A percentile compares a stretch with the other conserved stretches of the same genome.
Conservation (phyloP, 2,888 invertebrate genomes). For the Drosophila sordidapex region DNA sequence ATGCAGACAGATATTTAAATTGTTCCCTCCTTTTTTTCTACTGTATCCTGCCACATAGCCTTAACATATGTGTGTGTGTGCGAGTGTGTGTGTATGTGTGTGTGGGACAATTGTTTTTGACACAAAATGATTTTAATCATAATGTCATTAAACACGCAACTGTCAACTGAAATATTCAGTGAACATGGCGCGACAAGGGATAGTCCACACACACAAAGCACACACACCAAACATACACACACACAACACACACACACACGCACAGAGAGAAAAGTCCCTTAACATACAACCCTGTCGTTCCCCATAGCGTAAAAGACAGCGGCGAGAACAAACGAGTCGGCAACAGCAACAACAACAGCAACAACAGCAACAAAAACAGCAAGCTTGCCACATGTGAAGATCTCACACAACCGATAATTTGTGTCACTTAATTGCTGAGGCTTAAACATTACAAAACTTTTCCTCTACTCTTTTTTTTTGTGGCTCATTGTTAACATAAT, state of each 20-base stretch:
- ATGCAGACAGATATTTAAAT: conserved; percentile 22
- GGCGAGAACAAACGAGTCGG: conserved; percentile 51
- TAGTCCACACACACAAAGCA: conserved; percentile 30
- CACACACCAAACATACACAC: background rate
- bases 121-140: conserved; percentile 79
- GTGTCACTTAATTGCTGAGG: conserved; percentile 76
- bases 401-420: conserved; percentile 72
- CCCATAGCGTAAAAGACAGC: conserved; percentile 35
- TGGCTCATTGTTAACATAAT: conserved; percentile 73
- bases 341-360: conserved; percentile 6
- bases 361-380: background rate
- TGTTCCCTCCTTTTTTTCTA: background rate
- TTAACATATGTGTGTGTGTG: conserved; percentile 42
- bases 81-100: conserved; percentile 37
- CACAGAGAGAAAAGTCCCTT: background rate
- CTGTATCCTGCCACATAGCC: conserved; percentile 35
- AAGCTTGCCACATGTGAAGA: conserved; percentile 67
- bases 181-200: conserved; percentile 56
- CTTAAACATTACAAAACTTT: conserved; percentile 78
- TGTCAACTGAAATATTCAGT: conserved; percentile 61
- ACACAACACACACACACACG: background rate
- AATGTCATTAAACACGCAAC: conserved; percentile 78
- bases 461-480: conserved; percentile 18
- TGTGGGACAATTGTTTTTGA: conserved; percentile 74
- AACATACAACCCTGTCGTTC: background rate